Evolutionary conservation across 2,888 invertebrate species (phyloP).

Genomic region (Pasiphila rectangulata): DNA sequence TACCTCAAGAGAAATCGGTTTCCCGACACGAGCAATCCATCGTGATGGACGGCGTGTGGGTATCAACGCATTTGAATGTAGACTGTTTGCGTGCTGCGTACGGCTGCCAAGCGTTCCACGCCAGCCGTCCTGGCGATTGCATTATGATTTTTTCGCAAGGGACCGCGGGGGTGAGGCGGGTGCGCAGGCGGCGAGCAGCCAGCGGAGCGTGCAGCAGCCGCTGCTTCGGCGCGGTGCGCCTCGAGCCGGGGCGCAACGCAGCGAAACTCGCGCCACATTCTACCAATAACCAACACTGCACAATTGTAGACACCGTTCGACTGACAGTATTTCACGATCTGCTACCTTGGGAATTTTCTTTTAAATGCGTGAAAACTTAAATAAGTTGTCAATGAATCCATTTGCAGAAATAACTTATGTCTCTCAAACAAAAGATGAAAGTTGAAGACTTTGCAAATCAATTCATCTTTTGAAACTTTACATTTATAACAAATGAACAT

Average conservation of each 20-base stretch:
- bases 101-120: slow-evolving; percentile 75
- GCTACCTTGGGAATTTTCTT: slow-evolving; percentile 10
- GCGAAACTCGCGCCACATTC: slow-evolving; percentile 58
- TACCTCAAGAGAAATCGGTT: slow-evolving; percentile 70
- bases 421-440: too few relatives aligned
- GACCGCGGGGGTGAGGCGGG: slow-evolving; percentile 67
- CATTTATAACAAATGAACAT: slow-evolving; percentile 5
- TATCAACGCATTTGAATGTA: slow-evolving; percentile 77
- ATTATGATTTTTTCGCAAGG: slow-evolving; percentile 80
- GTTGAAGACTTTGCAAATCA: too few relatives aligned
- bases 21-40: slow-evolving; percentile 74
- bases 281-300: slow-evolving; percentile 29
- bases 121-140: slow-evolving; percentile 79
- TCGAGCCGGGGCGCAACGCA: slow-evolving; percentile 50
- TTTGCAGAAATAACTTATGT: too few relatives aligned
- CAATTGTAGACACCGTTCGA: slow-evolving; percentile 30
- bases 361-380: too few relatives aligned
- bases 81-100: slow-evolving; percentile 75
- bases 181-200: slow-evolving; percentile 57
- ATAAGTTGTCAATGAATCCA: too few relatives aligned
- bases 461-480: too few relatives aligned
- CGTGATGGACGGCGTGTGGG: slow-evolving; percentile 78
- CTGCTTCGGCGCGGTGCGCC: slow-evolving; percentile 48
- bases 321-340: slow-evolving; percentile 15
- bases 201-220: slow-evolving; percentile 75